Percentiles rank a stretch among this genome's conserved stretches.
Conservation (phyloP, 2,797 vertebrate species). For the Buphagus erythrorhynchus region DNA sequence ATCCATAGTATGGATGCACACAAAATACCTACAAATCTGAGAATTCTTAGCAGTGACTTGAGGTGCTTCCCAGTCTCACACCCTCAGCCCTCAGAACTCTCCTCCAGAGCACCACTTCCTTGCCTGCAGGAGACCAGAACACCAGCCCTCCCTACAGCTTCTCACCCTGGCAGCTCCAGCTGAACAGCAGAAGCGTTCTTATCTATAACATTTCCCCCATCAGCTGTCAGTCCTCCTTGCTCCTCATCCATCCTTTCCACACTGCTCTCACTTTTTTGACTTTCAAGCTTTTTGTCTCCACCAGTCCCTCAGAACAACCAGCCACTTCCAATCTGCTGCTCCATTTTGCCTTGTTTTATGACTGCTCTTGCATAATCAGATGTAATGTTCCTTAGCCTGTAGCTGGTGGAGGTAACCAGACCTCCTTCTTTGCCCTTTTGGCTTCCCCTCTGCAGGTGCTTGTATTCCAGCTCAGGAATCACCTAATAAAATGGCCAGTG, state of each 20-base stretch:
- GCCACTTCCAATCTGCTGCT: neutral
- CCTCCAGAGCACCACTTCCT: neutral
- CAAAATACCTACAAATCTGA: neutral
- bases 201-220: neutral
- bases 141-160: neutral
- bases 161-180: fast-evolving
- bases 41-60: neutral
- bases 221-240: neutral
- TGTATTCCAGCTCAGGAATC: neutral
- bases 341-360: neutral
- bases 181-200: neutral
- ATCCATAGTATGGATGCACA: neutral
- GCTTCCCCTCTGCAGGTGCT: neutral
- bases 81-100: neutral
- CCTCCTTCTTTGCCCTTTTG: neutral
- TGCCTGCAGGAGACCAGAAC: neutral
- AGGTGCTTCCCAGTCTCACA: neutral
- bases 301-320: neutral
- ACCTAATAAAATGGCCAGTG: neutral
- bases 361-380: neutral
- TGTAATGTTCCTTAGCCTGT: neutral
- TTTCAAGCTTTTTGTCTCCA: neutral
- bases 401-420: neutral
- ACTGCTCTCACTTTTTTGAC: neutral
- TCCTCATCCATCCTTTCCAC: neutral